A percentile compares a stretch with the other conserved stretches of the same genome.
Evolutionary conservation across 2,113 vertebrate species (phyloP).

Genomic region (Hippoglossus stenolepis): DNA sequence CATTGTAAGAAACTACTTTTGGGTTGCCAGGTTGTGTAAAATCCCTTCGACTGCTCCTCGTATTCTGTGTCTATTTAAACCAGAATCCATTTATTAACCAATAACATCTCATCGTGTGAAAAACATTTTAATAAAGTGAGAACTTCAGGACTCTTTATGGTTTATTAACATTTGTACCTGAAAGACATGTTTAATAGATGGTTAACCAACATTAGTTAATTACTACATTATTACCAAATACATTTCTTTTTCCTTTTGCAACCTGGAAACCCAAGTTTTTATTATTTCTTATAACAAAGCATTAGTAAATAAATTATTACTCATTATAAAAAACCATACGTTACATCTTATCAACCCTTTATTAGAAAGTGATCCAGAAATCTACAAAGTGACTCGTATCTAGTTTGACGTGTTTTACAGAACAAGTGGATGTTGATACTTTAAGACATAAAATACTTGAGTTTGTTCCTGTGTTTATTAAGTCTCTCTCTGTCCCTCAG

Average conservation of each 20-base stretch:
- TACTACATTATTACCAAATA: background rate
- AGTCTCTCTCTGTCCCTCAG: background rate
- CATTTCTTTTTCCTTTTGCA: background rate
- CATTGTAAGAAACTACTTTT: background rate
- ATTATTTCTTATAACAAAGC: background rate
- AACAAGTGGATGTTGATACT: background rate
- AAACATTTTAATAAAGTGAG: background rate
- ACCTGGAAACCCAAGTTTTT: background rate
- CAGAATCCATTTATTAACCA: background rate
- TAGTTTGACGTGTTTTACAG: background rate
- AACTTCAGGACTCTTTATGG: background rate
- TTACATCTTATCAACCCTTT: background rate
- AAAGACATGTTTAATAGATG: background rate
- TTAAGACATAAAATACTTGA: too few species aligned
- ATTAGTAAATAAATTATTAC: background rate
- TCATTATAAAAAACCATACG: background rate
- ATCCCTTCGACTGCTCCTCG: background rate
- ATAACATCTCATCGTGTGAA: too few species aligned
- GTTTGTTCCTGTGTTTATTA: conserved; percentile 3
- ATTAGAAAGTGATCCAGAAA: background rate
- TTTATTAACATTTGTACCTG: background rate
- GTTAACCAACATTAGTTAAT: background rate
- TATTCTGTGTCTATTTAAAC: background rate
- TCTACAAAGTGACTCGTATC: background rate
- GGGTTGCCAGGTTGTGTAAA: background rate